A percentile compares a stretch with the other conserved stretches of the same genome.
Conservation (phyloP, 2,888 invertebrate species). For the Xestobium rufovillosum region DNA sequence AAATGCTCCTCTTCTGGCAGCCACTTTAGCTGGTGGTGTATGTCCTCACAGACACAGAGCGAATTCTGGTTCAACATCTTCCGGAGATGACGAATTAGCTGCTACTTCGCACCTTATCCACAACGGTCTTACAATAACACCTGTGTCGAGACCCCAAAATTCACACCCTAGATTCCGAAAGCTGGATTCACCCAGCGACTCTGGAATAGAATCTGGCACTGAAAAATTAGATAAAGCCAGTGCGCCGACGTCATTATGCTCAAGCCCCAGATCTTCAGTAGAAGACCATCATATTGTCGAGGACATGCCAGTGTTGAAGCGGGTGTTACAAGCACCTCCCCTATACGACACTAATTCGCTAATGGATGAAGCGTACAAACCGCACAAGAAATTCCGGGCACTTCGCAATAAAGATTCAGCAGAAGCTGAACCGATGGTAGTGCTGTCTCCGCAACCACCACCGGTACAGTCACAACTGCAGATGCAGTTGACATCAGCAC, state of each 20-base stretch:
- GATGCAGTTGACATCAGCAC: constrained; percentile 29
- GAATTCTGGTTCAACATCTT: constrained; percentile 65
- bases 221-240: constrained; percentile 72
- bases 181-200: constrained; percentile 85
- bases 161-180: constrained; percentile 60
- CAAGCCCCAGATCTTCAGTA: constrained; percentile 76
- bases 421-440: constrained; percentile 62
- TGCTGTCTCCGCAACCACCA: constrained; percentile 36
- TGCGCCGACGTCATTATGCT: constrained; percentile 70
- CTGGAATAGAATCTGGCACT: constrained; percentile 88
- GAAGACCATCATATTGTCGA: constrained; percentile 73
- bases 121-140: constrained; percentile 66
- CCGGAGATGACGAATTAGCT: constrained; percentile 72
- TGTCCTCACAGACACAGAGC: constrained; percentile 68
- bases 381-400: constrained; percentile 91
- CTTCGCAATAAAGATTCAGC: constrained; percentile 69
- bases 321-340: constrained; percentile 87
- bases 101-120: constrained; percentile 65
- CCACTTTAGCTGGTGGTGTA: constrained; percentile 62
- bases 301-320: constrained; percentile 90
- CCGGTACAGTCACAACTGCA: constrained; percentile 33
- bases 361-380: constrained; percentile 93
- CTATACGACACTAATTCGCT: constrained; percentile 82
- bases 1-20: constrained; percentile 65
- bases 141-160: constrained; percentile 45